These are phyloP conservation scores for Acestrorhynchus altus DNA, from an alignment of 2,797 vertebrate species.

Conservation along the genomic window DNA sequence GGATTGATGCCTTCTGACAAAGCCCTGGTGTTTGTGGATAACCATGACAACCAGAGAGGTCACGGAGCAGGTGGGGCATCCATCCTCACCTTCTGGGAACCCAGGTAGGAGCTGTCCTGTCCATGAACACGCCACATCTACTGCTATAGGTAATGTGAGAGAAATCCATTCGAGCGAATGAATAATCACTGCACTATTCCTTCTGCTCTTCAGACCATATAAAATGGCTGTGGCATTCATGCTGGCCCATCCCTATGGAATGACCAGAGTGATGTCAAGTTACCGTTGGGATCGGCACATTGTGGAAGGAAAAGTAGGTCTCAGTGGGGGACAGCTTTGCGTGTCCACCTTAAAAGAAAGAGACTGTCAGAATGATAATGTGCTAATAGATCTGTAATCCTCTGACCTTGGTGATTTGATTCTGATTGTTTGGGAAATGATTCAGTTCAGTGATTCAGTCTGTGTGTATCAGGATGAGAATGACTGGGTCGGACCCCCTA, in stretches of 20 bases:
- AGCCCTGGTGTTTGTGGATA: conserved; percentile 85
- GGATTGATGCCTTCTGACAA: conserved; percentile 76
- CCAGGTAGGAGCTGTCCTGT: conserved; percentile 68
- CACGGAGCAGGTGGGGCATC: conserved; percentile 80
- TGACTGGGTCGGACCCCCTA: conserved; percentile 83
- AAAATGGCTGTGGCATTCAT: conserved; percentile 85
- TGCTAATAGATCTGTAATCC: no score
- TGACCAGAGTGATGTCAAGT: conserved; percentile 83
- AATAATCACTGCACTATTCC: conserved; percentile 15
- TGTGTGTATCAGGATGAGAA: conserved; percentile 75
- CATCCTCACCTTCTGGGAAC: conserved; percentile 82
- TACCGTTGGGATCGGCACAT: conserved; percentile 76
- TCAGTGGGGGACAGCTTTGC: background rate
- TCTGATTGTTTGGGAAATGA: no score
- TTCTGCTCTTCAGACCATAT: conserved; percentile 72
- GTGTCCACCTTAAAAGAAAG: no score
- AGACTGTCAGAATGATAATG: no score
- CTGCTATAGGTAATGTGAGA: conserved; percentile 11
- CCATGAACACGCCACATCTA: conserved; percentile 11
- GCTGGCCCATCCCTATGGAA: conserved; percentile 82
- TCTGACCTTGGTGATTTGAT: no score
- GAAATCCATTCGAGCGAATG: background rate
- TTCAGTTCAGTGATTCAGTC: background rate
- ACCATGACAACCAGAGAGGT: conserved; percentile 84
- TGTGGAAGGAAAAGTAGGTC: conserved; percentile 73